Percentiles rank a stretch among this genome's conserved stretches.
phyloP scores from a whole-genome alignment of 2,797 vertebrate species.

The Brachyalestes nurse region DNA sequence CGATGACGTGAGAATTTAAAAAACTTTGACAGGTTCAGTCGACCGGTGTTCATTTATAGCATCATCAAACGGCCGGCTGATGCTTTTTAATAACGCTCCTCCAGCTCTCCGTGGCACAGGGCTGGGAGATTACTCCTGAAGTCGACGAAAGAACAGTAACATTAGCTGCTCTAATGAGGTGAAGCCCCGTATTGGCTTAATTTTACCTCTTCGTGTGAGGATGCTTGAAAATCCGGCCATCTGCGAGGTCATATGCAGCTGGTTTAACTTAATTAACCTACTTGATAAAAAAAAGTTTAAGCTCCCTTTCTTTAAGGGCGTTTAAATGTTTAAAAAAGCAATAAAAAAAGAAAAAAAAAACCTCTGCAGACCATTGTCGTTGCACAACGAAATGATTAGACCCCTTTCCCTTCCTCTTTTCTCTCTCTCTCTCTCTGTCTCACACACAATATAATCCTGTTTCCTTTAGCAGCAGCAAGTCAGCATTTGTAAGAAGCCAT shows the following conservation, averaged over 20 bases:
- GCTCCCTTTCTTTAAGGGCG: not conserved
- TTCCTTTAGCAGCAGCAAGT: slow-evolving; percentile 18
- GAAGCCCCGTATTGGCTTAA: not conserved
- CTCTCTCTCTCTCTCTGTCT: too few relatives aligned
- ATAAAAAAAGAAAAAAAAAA: not conserved
- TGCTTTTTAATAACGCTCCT: not conserved
- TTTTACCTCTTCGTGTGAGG: not conserved
- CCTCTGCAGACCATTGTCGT: not conserved
- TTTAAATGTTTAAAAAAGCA: not conserved
- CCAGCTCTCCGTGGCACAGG: not conserved
- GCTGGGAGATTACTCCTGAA: not conserved
- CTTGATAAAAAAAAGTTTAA: not conserved
- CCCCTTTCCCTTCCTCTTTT: not conserved
- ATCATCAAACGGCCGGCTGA: not conserved
- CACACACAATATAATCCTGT: not conserved
- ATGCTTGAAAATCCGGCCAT: not conserved
- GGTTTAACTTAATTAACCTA: not conserved
- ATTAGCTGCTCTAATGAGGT: not conserved
- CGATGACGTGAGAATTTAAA: slow-evolving; percentile 61
- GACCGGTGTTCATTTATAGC: slow-evolving; percentile 32
- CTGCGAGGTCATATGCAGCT: not conserved
- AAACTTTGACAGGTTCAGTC: slow-evolving; percentile 49
- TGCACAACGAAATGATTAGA: not conserved
- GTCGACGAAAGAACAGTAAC: not conserved
- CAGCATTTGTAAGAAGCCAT: not conserved